A percentile compares a stretch with the other conserved stretches of the same genome.
These are phyloP conservation scores for Cataglyphis livida DNA, from an alignment of 2,888 invertebrate genomes.

Conservation along the genomic window DNA sequence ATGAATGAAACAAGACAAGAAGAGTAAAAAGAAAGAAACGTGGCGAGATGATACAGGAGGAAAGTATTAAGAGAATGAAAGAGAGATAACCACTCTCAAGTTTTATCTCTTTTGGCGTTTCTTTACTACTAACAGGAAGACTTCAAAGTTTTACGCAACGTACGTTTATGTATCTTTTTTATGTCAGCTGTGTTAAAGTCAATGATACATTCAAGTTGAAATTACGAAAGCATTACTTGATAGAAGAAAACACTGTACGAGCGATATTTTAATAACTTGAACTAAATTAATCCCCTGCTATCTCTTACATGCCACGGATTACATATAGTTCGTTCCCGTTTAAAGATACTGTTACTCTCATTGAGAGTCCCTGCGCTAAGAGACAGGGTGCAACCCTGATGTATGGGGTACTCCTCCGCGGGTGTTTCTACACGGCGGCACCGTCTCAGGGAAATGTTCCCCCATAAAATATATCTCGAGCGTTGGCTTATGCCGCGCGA, in stretches of 20 bases:
- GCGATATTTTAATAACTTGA: not conserved
- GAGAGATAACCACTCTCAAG: slow-evolving; percentile 34
- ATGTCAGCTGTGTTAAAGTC: not conserved
- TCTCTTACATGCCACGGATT: not conserved
- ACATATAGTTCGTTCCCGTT: not conserved
- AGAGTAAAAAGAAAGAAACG: slow-evolving; percentile 42
- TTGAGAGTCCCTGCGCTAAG: slow-evolving; percentile 54
- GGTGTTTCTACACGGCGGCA: slow-evolving; percentile 71
- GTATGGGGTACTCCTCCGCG: slow-evolving; percentile 75
- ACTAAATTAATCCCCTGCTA: not conserved
- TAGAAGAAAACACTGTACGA: not conserved
- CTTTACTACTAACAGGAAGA: slow-evolving; percentile 1
- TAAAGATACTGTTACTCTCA: slow-evolving; percentile 1
- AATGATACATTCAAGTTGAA: not conserved
- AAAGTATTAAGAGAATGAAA: slow-evolving; percentile 5
- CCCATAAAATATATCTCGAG: slow-evolving; percentile 80
- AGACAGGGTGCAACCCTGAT: slow-evolving; percentile 71
- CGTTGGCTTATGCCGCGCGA: slow-evolving; percentile 70
- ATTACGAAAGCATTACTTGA: not conserved
- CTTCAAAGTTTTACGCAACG: slow-evolving; percentile 22
- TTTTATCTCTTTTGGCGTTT: slow-evolving; percentile 43
- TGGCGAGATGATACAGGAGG: slow-evolving; percentile 17
- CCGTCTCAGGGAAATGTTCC: slow-evolving; percentile 79
- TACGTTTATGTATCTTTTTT: slow-evolving; percentile 14
- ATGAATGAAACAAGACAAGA: slow-evolving; percentile 70